Conservation (phyloP, 2,888 invertebrate genomes). For the Drosophila ezoana region DNA sequence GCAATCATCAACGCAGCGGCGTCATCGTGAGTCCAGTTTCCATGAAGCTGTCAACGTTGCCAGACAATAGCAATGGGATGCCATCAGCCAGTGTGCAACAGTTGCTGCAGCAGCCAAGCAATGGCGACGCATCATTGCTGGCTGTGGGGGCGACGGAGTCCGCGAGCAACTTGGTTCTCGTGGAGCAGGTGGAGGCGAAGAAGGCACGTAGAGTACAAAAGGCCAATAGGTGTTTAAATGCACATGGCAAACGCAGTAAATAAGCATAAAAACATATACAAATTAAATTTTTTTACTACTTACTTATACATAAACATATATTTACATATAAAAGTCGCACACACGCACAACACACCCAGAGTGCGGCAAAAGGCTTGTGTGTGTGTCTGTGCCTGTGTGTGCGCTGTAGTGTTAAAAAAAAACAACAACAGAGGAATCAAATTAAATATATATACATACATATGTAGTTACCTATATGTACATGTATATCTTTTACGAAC, state of each 20-base stretch:
- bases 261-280: slow-evolving; percentile 71
- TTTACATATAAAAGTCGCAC: slow-evolving; percentile 54
- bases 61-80: slow-evolving; percentile 7
- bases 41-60: slow-evolving; percentile 46
- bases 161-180: slow-evolving; percentile 23
- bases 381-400: slow-evolving; percentile 34
- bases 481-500: slow-evolving; percentile 52
- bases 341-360: slow-evolving; percentile 15
- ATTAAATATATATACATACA: slow-evolving; percentile 59
- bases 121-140: slow-evolving; percentile 16
- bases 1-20: slow-evolving; percentile 76
- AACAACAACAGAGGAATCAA: slow-evolving; percentile 62
- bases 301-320: slow-evolving; percentile 61
- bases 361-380: background rate
- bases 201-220: slow-evolving; percentile 86
- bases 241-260: slow-evolving; percentile 85
- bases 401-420: slow-evolving; percentile 59
- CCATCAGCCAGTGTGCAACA: slow-evolving; percentile 1
- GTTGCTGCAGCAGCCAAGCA: slow-evolving; percentile 13
- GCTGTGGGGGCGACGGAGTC: slow-evolving; percentile 29
- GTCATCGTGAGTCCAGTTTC: slow-evolving; percentile 79
- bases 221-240: slow-evolving; percentile 84
- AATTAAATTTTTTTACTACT: slow-evolving; percentile 65
- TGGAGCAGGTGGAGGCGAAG: slow-evolving; percentile 81
- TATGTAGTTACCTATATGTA: slow-evolving; percentile 42